phyloP scores from a whole-genome alignment of 2,113 vertebrate genomes.

The Falcunculus frontatus region DNA sequence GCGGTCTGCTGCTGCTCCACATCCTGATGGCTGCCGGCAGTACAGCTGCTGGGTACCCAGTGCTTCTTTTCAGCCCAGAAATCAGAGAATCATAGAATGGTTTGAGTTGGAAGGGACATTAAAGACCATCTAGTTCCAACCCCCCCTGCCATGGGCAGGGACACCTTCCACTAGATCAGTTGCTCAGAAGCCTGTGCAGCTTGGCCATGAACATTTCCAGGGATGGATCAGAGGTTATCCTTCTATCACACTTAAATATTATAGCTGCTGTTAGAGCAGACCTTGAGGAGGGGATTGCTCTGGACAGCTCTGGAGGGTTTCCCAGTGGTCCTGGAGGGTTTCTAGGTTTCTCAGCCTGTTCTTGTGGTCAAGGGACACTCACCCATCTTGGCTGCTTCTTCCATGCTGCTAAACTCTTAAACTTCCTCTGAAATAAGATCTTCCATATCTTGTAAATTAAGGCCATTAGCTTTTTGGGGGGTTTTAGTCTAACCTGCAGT shows the following conservation, averaged over 20 bases:
- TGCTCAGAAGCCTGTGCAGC: rapidly evolving
- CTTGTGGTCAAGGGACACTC: background rate
- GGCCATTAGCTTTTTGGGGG: background rate
- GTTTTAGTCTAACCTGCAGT: background rate
- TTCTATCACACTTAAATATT: background rate
- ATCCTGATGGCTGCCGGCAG: background rate
- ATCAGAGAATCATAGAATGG: background rate
- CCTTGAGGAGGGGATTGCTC: background rate
- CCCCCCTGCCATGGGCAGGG: background rate
- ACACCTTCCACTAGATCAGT: background rate
- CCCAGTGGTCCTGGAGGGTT: background rate
- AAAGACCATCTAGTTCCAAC: background rate
- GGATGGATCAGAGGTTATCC: background rate
- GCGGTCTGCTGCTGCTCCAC: background rate
- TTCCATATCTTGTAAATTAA: background rate
- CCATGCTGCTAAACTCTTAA: background rate
- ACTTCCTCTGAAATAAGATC: background rate
- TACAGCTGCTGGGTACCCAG: background rate
- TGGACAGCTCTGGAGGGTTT: background rate
- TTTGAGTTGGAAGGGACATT: background rate
- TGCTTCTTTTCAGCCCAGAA: background rate
- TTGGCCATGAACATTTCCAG: background rate
- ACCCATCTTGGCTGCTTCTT: background rate
- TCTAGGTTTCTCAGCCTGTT: background rate
- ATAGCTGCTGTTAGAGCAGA: background rate